phyloP scores from a whole-genome alignment of 2,113 vertebrate genomes.

The Prunella fulvescens region DNA sequence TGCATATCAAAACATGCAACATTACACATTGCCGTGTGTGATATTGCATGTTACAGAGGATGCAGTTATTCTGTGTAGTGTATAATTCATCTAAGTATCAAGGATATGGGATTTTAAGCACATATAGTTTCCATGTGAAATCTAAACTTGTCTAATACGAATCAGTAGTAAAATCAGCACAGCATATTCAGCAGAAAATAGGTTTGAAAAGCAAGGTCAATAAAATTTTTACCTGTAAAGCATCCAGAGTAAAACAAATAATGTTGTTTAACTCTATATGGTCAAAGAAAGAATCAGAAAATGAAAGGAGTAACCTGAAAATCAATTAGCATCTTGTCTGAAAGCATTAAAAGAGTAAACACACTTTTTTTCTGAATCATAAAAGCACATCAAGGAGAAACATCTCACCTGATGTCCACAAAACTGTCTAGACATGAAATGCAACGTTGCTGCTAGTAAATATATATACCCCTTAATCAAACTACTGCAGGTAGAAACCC shows the following conservation, averaged over 20 bases:
- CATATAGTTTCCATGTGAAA: neutral
- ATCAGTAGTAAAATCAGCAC: neutral
- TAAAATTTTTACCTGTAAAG: neutral
- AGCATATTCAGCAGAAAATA: neutral
- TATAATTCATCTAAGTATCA: neutral
- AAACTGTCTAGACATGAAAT: slow-evolving; percentile 29
- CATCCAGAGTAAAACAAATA: neutral
- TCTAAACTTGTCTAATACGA: neutral
- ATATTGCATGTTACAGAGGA: neutral
- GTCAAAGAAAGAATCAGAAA: neutral
- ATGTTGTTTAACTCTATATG: neutral
- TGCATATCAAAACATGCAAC: neutral
- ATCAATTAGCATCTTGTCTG: slow-evolving; percentile 6
- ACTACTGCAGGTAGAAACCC: slow-evolving; percentile 26
- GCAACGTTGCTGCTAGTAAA: neutral
- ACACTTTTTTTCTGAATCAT: neutral
- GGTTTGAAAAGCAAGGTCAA: neutral
- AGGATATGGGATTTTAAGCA: neutral
- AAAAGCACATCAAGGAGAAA: neutral
- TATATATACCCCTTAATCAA: neutral
- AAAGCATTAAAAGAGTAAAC: neutral
- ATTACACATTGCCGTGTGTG: neutral
- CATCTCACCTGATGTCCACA: neutral
- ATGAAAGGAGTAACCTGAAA: neutral
- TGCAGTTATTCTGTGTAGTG: neutral